Evolutionary conservation across 1,140 invertebrate genomes (phyloP).

Genomic region (Calosoma granatense): DNA sequence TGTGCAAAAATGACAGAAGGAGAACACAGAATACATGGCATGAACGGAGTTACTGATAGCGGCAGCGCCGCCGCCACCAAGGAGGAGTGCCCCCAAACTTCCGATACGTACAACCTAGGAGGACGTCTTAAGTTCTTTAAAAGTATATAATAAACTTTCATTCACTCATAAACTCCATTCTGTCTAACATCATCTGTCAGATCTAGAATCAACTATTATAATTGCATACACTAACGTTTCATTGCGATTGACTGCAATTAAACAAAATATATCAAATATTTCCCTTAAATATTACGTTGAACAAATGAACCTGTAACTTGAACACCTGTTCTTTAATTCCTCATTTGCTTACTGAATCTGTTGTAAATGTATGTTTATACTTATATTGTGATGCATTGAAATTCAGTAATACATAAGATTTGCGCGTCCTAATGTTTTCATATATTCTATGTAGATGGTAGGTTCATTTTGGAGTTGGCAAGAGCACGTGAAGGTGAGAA

Average conservation of each 20-base stretch:
- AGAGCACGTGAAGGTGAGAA: constrained; percentile 69
- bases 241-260: not conserved
- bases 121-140: constrained; percentile 51
- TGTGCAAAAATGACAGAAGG: constrained; percentile 55
- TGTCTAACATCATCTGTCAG: not conserved
- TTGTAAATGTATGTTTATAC: not conserved
- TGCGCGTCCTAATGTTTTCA: no score
- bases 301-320: not conserved
- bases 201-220: not conserved
- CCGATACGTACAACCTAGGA: constrained; percentile 30
- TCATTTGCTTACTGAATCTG: no score
- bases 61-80: constrained; percentile 13
- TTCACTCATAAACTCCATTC: no score
- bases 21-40: constrained; percentile 50
- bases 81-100: constrained; percentile 17
- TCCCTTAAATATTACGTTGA: not conserved
- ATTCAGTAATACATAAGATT: no score
- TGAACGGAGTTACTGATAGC: constrained; percentile 48
- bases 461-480: constrained; percentile 77
- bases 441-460: constrained; percentile 66
- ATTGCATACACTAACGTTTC: no score
- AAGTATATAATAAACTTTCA: constrained; percentile 34
- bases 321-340: not conserved
- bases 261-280: not conserved
- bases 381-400: no score